Conservation (phyloP, 2,113 vertebrate genomes). For the Cricetomys ansorgei region DNA sequence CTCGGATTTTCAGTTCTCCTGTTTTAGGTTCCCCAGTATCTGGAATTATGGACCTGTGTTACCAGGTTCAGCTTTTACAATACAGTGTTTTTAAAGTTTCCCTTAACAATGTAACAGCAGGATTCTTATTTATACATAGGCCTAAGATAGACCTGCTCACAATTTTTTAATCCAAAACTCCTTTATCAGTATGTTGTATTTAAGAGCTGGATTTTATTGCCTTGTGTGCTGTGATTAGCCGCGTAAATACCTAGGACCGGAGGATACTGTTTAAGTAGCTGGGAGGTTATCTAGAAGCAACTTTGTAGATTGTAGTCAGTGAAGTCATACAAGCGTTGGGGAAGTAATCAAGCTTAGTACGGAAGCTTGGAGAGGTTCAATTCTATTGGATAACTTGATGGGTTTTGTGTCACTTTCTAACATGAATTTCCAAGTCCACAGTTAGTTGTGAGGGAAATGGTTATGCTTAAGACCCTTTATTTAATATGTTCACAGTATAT, state of each 20-base stretch:
- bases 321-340: neutral
- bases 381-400: neutral
- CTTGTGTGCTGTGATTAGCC: neutral
- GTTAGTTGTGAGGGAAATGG: neutral
- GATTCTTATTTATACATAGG: neutral
- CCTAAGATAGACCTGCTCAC: neutral
- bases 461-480: neutral
- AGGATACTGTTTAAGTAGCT: neutral
- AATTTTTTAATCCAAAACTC: neutral
- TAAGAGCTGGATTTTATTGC: neutral
- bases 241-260: neutral
- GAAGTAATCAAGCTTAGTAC: neutral
- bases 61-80: neutral
- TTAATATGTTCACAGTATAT: neutral
- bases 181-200: neutral
- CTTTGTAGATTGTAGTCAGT: neutral
- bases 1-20: neutral
- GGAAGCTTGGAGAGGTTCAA: neutral
- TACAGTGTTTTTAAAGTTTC: neutral
- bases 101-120: neutral
- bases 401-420: constrained; percentile 47
- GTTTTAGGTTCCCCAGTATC: neutral
- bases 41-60: neutral
- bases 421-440: neutral
- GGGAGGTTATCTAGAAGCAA: neutral